phyloP scores from a whole-genome alignment of 2,113 vertebrate species.

The Hiodon tergisus region DNA sequence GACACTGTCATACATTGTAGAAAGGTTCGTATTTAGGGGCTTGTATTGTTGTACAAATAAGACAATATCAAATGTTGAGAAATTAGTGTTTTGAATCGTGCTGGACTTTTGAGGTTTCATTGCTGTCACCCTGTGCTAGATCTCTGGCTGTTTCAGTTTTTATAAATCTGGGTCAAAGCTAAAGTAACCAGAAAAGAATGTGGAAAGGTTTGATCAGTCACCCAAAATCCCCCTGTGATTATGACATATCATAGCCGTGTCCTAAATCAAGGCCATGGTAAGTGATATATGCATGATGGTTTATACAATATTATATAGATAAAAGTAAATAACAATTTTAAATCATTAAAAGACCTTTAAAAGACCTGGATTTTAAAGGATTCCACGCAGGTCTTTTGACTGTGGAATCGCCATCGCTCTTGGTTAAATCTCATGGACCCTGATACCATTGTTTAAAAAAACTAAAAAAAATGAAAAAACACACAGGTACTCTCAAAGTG shows the following conservation, averaged over 20 bases:
- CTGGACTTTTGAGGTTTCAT: constrained; percentile 5
- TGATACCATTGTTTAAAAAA: constrained; percentile 23
- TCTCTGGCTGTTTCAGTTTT: constrained; percentile 7
- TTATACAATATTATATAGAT: constrained; percentile 51
- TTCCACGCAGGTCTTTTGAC: constrained; percentile 56
- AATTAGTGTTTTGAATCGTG: neutral
- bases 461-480: no score
- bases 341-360: no score
- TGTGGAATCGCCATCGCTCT: constrained; percentile 44
- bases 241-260: constrained; percentile 49
- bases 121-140: neutral
- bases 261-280: constrained; percentile 46
- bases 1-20: neutral
- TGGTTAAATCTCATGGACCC: constrained; percentile 42
- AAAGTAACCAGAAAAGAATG: constrained; percentile 3
- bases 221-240: constrained; percentile 46
- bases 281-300: constrained; percentile 55
- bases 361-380: constrained; percentile 40
- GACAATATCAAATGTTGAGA: neutral
- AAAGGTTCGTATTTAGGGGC: neutral
- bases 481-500: no score
- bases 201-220: constrained; percentile 18
- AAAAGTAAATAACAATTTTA: no score
- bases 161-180: constrained; percentile 26
- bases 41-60: neutral